A percentile compares a stretch with the other conserved stretches of the same genome.
phyloP scores from a whole-genome alignment of 2,888 invertebrate genomes.

The Dasysyrphus tricinctus region DNA sequence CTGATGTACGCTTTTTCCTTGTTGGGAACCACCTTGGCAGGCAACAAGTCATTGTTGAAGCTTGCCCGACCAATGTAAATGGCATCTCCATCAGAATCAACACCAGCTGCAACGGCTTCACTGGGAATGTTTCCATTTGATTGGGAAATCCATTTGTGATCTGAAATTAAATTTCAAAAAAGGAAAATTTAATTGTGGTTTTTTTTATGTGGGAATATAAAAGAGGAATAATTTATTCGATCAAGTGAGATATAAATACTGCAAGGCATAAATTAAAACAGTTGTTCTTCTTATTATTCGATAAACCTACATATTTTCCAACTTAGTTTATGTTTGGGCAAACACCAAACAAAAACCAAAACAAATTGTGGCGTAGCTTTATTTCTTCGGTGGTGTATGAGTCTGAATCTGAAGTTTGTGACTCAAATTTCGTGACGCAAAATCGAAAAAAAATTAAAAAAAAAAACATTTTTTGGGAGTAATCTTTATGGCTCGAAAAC shows the following conservation, averaged over 20 bases:
- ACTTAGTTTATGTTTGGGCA: no score
- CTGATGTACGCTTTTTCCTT: slow-evolving; percentile 87
- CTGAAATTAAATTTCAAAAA: slow-evolving; percentile 66
- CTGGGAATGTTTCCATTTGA: slow-evolving; percentile 79
- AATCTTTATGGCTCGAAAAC: no score
- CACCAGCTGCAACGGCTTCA: slow-evolving; percentile 86
- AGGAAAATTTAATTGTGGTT: neutral
- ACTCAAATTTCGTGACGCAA: no score
- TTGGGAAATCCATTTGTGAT: slow-evolving; percentile 84
- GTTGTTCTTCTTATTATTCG: neutral
- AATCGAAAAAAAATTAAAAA: no score
- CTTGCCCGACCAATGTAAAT: slow-evolving; percentile 90
- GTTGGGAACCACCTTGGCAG: slow-evolving; percentile 86
- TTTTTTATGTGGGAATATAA: neutral
- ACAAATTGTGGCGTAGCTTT: no score
- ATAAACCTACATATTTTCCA: no score
- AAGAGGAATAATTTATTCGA: neutral
- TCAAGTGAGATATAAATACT: neutral
- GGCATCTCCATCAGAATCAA: slow-evolving; percentile 88
- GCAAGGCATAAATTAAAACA: neutral
- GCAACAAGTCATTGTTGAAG: slow-evolving; percentile 86
- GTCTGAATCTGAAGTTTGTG: no score
- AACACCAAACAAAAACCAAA: no score
- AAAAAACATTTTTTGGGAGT: no score
- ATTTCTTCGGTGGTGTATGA: no score